Evolutionary conservation across 2,888 invertebrate species (phyloP).

Genomic region (Pollenia angustigena): DNA sequence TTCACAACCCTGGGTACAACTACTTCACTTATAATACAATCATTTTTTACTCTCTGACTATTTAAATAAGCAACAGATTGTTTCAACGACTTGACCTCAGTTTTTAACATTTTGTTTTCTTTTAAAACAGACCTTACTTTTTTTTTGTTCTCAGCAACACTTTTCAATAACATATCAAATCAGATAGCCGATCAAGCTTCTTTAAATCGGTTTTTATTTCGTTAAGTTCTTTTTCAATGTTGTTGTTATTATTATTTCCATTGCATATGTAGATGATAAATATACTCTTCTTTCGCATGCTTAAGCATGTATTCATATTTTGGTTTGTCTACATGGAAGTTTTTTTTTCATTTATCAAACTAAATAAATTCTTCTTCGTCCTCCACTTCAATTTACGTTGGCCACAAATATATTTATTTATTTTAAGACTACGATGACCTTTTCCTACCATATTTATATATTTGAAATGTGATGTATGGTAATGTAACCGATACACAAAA

Average conservation of each 20-base stretch:
- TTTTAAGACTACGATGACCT: background rate
- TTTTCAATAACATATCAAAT: background rate
- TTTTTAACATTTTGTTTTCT: constrained; percentile 20
- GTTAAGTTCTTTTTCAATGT: background rate
- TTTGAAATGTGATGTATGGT: no score
- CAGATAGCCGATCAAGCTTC: constrained; percentile 16
- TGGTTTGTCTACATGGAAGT: background rate
- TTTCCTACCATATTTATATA: constrained; percentile 8
- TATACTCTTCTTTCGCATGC: no score
- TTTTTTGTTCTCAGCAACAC: constrained; percentile 8
- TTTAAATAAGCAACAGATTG: no score
- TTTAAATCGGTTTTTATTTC: constrained; percentile 18
- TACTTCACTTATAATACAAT: no score
- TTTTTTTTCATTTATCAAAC: constrained; percentile 12
- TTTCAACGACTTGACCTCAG: no score
- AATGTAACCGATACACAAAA: no score
- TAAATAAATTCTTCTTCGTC: no score
- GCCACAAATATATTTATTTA: background rate
- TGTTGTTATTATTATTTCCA: background rate
- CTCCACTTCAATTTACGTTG: background rate
- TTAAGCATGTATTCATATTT: constrained; percentile 1
- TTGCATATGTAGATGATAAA: background rate
- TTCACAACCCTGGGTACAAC: no score
- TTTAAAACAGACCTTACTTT: background rate
- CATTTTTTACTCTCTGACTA: no score